Percentiles rank a stretch among this genome's conserved stretches.
These are phyloP conservation scores for Anarsia innoxiella DNA, from an alignment of 2,888 invertebrate genomes.

Conservation along the genomic window DNA sequence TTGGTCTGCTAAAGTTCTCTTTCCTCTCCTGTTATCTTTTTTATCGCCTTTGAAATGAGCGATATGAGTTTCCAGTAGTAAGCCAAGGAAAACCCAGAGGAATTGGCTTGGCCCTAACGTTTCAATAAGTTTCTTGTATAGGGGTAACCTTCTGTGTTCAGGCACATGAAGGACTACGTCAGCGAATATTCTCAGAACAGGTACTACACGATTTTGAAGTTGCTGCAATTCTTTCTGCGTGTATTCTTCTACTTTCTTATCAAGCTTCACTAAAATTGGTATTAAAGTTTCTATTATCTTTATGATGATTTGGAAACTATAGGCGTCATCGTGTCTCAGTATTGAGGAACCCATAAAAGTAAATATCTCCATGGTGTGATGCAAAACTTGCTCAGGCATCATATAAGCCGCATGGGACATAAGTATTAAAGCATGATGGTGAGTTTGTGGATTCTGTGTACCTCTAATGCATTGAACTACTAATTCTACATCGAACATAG, in stretches of 20 bases:
- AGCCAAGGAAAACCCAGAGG: slow-evolving; percentile 81
- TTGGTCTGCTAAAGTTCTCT: slow-evolving; percentile 48
- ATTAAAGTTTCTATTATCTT: slow-evolving; percentile 93
- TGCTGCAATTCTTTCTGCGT: slow-evolving; percentile 50
- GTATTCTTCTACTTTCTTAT: slow-evolving; percentile 48
- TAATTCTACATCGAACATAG: slow-evolving; percentile 80
- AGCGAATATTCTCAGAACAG: slow-evolving; percentile 91
- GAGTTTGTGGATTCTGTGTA: slow-evolving; percentile 95
- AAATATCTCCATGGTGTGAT: slow-evolving; percentile 97
- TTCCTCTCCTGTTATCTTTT: slow-evolving; percentile 35
- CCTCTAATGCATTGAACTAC: slow-evolving; percentile 92
- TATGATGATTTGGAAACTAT: slow-evolving; percentile 94
- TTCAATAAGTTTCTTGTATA: slow-evolving; percentile 86
- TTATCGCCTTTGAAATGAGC: slow-evolving; percentile 68
- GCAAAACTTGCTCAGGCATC: slow-evolving; percentile 88
- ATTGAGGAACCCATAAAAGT: slow-evolving; percentile 98
- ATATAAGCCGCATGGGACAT: slow-evolving; percentile 86
- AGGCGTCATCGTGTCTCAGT: slow-evolving; percentile 93
- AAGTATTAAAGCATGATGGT: slow-evolving; percentile 92
- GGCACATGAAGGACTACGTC: slow-evolving; percentile 94
- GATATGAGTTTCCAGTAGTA: slow-evolving; percentile 83
- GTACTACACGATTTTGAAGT: slow-evolving; percentile 69
- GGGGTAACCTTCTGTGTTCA: slow-evolving; percentile 88
- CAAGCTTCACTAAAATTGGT: slow-evolving; percentile 83
- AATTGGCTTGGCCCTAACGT: slow-evolving; percentile 80